Percentiles rank a stretch among this genome's conserved stretches.
Evolutionary conservation across 2,113 vertebrate species (phyloP).

Genomic region (Lagopus muta): DNA sequence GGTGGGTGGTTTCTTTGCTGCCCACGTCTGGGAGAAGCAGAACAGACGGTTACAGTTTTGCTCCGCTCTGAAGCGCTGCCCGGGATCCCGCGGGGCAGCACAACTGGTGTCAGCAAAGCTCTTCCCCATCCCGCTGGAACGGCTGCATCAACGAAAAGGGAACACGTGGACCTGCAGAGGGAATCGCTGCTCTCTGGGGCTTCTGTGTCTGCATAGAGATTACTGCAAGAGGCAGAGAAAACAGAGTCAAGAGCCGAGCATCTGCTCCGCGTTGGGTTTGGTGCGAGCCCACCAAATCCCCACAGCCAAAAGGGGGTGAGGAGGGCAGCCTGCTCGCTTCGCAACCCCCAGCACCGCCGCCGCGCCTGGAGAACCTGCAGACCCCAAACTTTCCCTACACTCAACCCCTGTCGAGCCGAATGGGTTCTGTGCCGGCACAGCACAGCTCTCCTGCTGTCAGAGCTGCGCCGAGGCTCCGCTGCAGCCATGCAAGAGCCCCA

Average conservation of each 20-base stretch:
- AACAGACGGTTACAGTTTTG: slow-evolving; percentile 44
- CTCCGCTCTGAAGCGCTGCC: slow-evolving; percentile 27
- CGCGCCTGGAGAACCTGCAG: neutral
- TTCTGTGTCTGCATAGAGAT: slow-evolving; percentile 77
- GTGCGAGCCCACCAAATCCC: neutral
- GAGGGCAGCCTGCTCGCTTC: neutral
- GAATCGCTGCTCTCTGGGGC: slow-evolving; percentile 62
- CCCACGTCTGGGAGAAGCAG: slow-evolving; percentile 34
- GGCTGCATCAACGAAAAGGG: slow-evolving; percentile 55
- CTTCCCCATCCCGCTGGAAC: slow-evolving; percentile 50
- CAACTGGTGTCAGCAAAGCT: slow-evolving; percentile 35
- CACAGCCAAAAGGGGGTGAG: neutral
- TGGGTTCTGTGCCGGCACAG: neutral
- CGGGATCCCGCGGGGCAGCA: slow-evolving; percentile 39
- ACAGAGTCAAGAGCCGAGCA: neutral
- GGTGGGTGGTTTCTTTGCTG: slow-evolving; percentile 19
- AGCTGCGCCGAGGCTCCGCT: neutral
- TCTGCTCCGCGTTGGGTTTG: accelerated
- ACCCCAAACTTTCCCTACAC: neutral
- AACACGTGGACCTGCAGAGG: slow-evolving; percentile 58
- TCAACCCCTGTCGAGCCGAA: neutral
- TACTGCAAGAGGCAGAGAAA: slow-evolving; percentile 72
- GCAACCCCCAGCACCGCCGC: neutral
- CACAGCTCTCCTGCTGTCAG: neutral
- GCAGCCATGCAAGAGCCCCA: neutral